A percentile compares a stretch with the other conserved stretches of the same genome.
Conservation (phyloP, 2,797 vertebrate genomes). For the Scarus forsteni region DNA sequence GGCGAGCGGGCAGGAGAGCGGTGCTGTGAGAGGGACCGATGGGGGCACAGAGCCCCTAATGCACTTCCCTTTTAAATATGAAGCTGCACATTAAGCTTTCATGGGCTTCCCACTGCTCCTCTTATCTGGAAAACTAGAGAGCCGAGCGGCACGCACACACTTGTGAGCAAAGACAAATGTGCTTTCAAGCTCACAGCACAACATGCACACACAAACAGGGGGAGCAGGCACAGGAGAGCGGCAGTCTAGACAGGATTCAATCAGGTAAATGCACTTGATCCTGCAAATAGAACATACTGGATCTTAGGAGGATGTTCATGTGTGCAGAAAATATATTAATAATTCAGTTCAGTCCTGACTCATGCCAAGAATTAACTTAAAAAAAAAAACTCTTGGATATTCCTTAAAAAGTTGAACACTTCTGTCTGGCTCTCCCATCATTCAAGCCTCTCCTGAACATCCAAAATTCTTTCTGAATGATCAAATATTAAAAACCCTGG, state of each 20-base stretch:
- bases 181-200: not conserved
- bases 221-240: not conserved
- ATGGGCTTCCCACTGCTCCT: slow-evolving; percentile 74
- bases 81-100: slow-evolving; percentile 82
- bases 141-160: slow-evolving; percentile 50
- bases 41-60: slow-evolving; percentile 71
- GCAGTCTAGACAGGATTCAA: not conserved
- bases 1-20: slow-evolving; percentile 47
- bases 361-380: not conserved
- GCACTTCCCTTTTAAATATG: slow-evolving; percentile 80
- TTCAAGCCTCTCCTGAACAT: too few species aligned
- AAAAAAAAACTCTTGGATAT: not conserved
- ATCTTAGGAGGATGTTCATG: not conserved
- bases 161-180: slow-evolving; percentile 34
- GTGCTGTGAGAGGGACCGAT: slow-evolving; percentile 59
- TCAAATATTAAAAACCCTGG: slow-evolving; percentile 68
- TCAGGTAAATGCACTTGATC: not conserved
- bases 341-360: not conserved
- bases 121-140: slow-evolving; percentile 67
- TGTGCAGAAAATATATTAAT: not conserved
- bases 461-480: slow-evolving; percentile 53
- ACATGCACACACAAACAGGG: slow-evolving; percentile 12
- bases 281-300: not conserved
- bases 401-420: slow-evolving; percentile 4
- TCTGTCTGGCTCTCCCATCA: slow-evolving; percentile 41